Percentiles rank a stretch among this genome's conserved stretches.
Evolutionary conservation across 2,888 invertebrate genomes (phyloP).

Genomic region (Gymnocheta viridis): DNA sequence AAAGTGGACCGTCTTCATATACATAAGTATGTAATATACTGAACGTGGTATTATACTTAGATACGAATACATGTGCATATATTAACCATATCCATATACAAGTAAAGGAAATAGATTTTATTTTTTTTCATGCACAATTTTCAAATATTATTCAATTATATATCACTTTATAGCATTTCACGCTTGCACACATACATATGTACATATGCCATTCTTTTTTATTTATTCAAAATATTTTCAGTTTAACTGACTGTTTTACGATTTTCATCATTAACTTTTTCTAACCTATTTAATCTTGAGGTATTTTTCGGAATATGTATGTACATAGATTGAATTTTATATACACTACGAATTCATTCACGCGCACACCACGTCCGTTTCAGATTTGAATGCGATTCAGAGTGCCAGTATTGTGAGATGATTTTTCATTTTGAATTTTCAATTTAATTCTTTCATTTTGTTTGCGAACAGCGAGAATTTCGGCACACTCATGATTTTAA

Average conservation of each 20-base stretch:
- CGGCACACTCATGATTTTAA: slow-evolving; percentile 34
- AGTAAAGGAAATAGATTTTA: background rate
- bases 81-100: background rate
- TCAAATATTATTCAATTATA: slow-evolving; percentile 14
- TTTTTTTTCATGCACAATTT: slow-evolving; percentile 31
- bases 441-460: slow-evolving; percentile 11
- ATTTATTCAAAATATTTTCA: slow-evolving; percentile 23
- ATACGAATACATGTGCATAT: background rate
- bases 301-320: slow-evolving; percentile 55
- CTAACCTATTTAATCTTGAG: slow-evolving; percentile 64
- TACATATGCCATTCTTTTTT: background rate
- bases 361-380: slow-evolving; percentile 68
- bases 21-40: slow-evolving; percentile 30
- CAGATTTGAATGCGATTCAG: slow-evolving; percentile 57
- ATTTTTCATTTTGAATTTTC: slow-evolving; percentile 10
- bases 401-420: slow-evolving; percentile 52
- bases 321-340: slow-evolving; percentile 19
- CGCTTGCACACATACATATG: no score
- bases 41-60: slow-evolving; percentile 21
- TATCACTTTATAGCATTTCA: background rate
- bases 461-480: slow-evolving; percentile 45
- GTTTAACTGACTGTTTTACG: slow-evolving; percentile 4
- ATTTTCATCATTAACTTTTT: slow-evolving; percentile 38
- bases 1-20: slow-evolving; percentile 63
- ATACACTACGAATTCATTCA: slow-evolving; percentile 60